These are phyloP conservation scores for Kudoa iwatai DNA, from an alignment of 30 jellyfish, hydroid and myxozoan genomes.

Conservation along the genomic window DNA sequence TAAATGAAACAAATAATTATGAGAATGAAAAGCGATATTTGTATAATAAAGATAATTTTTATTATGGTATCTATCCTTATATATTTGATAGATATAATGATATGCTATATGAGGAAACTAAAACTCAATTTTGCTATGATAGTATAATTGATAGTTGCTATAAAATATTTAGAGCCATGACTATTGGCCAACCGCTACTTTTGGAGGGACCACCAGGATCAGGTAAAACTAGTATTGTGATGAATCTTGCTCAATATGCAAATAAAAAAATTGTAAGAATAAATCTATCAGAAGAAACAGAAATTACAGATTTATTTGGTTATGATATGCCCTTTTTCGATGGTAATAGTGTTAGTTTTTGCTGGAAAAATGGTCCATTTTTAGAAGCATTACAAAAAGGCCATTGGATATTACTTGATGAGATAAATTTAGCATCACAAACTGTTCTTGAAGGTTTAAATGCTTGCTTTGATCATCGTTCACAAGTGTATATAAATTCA, in stretches of 20 bases:
- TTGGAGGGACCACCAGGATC: constrained; percentile 93
- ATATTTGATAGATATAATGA: no score
- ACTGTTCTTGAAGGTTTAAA: constrained; percentile 92
- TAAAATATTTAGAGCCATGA: no score
- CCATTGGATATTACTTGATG: constrained; percentile 62
- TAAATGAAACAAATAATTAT: no score
- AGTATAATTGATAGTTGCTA: no score
- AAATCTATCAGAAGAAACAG: constrained; percentile 65
- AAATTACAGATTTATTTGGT: constrained; percentile 58
- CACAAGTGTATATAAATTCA: constrained; percentile 8
- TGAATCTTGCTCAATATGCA: constrained; percentile 27
- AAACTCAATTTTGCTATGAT: no score
- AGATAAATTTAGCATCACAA: constrained; percentile 74
- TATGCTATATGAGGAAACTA: no score
- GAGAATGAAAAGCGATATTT: no score
- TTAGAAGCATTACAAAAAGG: constrained; percentile 47
- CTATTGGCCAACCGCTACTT: no score
- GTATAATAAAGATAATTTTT: no score
- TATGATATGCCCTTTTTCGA: constrained; percentile 72
- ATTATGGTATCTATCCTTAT: no score
- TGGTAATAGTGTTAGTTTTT: constrained; percentile 21
- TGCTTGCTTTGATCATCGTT: constrained; percentile 85
- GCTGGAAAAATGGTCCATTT: constrained; percentile 82
- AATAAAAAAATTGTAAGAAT: constrained; percentile 20
- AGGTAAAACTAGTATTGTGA: constrained; percentile 57